phyloP scores from a whole-genome alignment of 2,888 invertebrate species.

The Hyposoter didymator region DNA sequence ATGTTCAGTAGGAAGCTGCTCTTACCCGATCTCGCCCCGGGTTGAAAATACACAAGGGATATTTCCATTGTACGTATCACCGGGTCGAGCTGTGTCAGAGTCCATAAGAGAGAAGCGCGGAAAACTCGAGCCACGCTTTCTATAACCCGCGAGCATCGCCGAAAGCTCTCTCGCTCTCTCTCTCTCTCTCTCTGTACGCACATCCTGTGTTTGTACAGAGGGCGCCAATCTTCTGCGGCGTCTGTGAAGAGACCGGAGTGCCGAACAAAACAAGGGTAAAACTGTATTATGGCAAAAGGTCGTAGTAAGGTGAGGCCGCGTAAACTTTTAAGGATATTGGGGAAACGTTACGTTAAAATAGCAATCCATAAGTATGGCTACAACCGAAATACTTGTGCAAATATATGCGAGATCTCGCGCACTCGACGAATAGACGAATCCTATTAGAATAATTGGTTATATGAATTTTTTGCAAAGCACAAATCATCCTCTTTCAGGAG shows the following conservation, averaged over 20 bases:
- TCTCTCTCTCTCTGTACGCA: background rate
- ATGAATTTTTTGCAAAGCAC: background rate
- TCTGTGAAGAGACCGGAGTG: background rate
- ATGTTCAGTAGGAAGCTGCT: constrained; percentile 20
- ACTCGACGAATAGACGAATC: background rate
- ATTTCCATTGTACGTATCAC: constrained; percentile 59
- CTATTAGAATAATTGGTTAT: background rate
- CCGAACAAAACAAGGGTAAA: background rate
- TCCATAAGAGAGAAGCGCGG: constrained; percentile 20
- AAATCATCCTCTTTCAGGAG: background rate
- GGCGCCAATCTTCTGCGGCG: constrained; percentile 8
- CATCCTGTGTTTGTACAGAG: constrained; percentile 42
- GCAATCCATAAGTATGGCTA: background rate
- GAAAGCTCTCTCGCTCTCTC: background rate
- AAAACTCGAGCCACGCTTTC: constrained; percentile 38
- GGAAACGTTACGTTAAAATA: background rate
- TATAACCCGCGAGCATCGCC: background rate
- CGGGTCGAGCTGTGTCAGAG: background rate
- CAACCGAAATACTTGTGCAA: background rate
- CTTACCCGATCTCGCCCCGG: constrained; percentile 39
- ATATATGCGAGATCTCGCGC: background rate
- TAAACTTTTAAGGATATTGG: background rate
- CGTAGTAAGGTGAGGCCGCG: background rate
- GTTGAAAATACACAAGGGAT: constrained; percentile 67
- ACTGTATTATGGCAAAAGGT: background rate